These are phyloP conservation scores for Microctenopoma lineatum DNA, from an alignment of 2,797 vertebrate species.

Conservation along the genomic window DNA sequence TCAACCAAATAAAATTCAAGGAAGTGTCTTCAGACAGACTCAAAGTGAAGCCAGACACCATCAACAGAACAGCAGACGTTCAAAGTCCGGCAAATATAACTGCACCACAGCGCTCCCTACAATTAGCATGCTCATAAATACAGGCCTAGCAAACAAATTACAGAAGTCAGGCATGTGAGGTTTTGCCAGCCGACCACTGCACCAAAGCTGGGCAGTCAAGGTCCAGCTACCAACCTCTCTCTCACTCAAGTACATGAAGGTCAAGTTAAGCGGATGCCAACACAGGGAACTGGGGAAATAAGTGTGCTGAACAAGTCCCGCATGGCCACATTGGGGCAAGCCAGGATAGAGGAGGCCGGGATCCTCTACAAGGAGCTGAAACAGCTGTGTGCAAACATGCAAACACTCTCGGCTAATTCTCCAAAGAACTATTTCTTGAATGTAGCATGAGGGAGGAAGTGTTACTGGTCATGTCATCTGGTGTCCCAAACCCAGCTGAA, in stretches of 20 bases:
- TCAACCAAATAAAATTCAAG: conserved; percentile 8
- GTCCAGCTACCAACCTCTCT: conserved; percentile 40
- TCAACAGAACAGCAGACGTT: conserved; percentile 73
- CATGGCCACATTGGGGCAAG: conserved; percentile 32
- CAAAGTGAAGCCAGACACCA: conserved; percentile 57
- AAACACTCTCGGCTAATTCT: conserved; percentile 66
- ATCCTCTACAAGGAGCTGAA: conserved; percentile 43
- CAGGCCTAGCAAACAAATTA: conserved; percentile 83
- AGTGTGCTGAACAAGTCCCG: conserved; percentile 22
- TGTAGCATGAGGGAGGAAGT: neutral
- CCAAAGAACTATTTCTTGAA: conserved; percentile 43
- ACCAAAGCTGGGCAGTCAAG: conserved; percentile 50
- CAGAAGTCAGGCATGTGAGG: conserved; percentile 76
- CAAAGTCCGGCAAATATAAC: conserved; percentile 79
- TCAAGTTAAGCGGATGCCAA: conserved; percentile 32
- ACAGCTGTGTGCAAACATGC: conserved; percentile 74
- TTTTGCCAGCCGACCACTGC: conserved; percentile 66
- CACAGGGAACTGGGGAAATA: conserved; percentile 14
- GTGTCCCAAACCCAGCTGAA: conserved; percentile 30
- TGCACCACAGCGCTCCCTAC: conserved; percentile 76
- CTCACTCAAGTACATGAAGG: conserved; percentile 28
- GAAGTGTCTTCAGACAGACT: conserved; percentile 37
- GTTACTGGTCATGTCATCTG: conserved; percentile 15
- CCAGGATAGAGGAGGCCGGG: conserved; percentile 32
- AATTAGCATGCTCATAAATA: conserved; percentile 85